Conservation (phyloP, 2,888 invertebrate genomes). For the Oligia fasciuncula region DNA sequence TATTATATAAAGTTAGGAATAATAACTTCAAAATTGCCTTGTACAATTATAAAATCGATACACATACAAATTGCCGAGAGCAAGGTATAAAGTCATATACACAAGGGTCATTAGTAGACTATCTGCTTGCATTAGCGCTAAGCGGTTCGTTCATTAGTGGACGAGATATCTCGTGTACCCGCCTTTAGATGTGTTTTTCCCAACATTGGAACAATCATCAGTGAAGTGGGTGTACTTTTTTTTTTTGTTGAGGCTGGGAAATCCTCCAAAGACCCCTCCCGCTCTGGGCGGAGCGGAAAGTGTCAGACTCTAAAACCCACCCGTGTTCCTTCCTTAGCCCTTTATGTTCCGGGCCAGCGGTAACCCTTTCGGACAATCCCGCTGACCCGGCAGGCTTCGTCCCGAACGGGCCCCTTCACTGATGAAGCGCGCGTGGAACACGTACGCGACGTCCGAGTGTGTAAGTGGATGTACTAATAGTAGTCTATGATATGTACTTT, state of each 20-base stretch:
- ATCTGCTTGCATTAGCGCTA: slow-evolving; percentile 67
- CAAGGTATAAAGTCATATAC: slow-evolving; percentile 34
- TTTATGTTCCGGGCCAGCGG: no score
- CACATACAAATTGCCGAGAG: slow-evolving; percentile 17
- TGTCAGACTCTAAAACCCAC: no score
- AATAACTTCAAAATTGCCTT: slow-evolving; percentile 11
- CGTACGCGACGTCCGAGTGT: no score
- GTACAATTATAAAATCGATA: slow-evolving; percentile 35
- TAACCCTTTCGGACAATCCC: no score
- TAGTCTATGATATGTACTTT: neutral
- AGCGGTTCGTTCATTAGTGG: slow-evolving; percentile 67
- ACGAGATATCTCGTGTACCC: slow-evolving; percentile 41
- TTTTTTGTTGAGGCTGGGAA: no score
- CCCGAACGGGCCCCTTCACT: no score
- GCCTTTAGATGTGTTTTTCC: slow-evolving; percentile 42
- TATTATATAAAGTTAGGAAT: neutral
- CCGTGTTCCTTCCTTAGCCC: no score
- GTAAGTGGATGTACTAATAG: neutral
- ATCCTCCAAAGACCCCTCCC: no score
- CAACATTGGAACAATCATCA: slow-evolving; percentile 22
- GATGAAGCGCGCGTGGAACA: no score
- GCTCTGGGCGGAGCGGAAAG: no score
- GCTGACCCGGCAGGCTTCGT: no score
- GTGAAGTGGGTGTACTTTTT: neutral
- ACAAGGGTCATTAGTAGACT: slow-evolving; percentile 62